phyloP scores from a whole-genome alignment of 2,888 invertebrate genomes.

The Hartigia nigra region DNA sequence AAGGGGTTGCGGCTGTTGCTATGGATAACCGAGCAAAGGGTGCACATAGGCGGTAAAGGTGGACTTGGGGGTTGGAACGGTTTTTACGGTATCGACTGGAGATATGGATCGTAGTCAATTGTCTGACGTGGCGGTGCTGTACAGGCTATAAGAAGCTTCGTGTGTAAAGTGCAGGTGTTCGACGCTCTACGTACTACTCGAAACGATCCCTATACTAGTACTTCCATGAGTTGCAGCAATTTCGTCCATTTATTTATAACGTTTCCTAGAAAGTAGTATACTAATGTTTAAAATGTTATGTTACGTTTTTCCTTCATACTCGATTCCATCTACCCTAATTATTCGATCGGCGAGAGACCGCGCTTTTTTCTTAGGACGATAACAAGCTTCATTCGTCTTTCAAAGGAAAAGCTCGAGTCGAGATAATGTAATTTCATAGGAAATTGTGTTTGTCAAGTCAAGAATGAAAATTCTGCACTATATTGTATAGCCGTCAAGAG shows the following conservation, averaged over 20 bases:
- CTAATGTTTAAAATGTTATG: neutral
- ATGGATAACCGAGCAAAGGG: neutral
- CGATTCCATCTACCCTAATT: neutral
- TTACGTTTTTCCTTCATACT: neutral
- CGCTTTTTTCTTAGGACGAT: neutral
- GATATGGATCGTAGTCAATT: constrained; percentile 7
- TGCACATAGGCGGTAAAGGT: neutral
- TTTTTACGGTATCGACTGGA: constrained; percentile 4
- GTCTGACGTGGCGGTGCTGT: constrained; percentile 4
- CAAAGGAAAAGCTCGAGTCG: neutral
- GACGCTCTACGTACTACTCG: neutral
- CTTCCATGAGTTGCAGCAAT: neutral
- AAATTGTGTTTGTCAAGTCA: neutral
- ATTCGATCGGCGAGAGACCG: neutral
- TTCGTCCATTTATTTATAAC: neutral
- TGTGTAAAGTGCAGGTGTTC: neutral
- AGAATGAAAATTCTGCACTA: neutral
- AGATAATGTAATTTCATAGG: neutral
- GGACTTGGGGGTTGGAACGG: neutral
- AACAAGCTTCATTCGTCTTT: neutral
- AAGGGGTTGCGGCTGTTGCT: neutral
- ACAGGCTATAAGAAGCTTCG: constrained; percentile 7
- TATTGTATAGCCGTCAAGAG: neutral
- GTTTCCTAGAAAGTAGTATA: neutral
- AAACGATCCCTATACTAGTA: neutral